phyloP scores from a whole-genome alignment of 2,888 invertebrate genomes.

The Pollenia amentaria region DNA sequence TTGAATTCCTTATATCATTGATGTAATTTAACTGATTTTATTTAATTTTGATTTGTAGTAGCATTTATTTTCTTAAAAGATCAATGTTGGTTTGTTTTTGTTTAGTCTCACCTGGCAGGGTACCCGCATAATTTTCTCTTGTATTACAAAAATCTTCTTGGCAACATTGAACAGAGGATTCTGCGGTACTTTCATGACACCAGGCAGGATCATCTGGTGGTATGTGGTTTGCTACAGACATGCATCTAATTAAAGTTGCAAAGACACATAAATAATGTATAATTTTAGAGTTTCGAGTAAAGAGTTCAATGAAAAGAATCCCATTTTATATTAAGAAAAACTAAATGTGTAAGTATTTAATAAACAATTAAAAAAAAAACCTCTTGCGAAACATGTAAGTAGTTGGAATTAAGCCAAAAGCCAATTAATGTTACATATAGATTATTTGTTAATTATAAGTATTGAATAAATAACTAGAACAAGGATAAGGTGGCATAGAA shows the following conservation, averaged over 20 bases:
- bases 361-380: slow-evolving; percentile 16
- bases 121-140: slow-evolving; percentile 83
- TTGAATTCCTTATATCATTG: slow-evolving; percentile 49
- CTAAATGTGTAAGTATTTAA: slow-evolving; percentile 5
- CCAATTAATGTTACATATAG: slow-evolving; percentile 1
- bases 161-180: slow-evolving; percentile 86
- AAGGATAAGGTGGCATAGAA: too few species aligned
- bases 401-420: slow-evolving; percentile 3
- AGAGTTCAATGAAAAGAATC: slow-evolving; percentile 8
- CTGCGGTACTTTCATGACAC: slow-evolving; percentile 85
- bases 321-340: slow-evolving; percentile 31
- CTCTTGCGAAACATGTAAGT: slow-evolving; percentile 6
- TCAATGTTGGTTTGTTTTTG: slow-evolving; percentile 46
- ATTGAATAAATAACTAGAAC: not conserved
- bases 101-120: slow-evolving; percentile 83
- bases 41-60: slow-evolving; percentile 64
- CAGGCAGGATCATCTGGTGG: slow-evolving; percentile 87
- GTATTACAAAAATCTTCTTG: slow-evolving; percentile 89
- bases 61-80: slow-evolving; percentile 46
- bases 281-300: slow-evolving; percentile 49
- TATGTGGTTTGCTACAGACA: slow-evolving; percentile 86
- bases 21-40: slow-evolving; percentile 59
- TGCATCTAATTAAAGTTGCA: slow-evolving; percentile 86
- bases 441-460: not conserved
- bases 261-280: slow-evolving; percentile 68